Evolutionary conservation across 2,113 vertebrate genomes (phyloP), one percentile per base, ranked within the genome.

Genomic region (Leptodactylus fuscus): DNA sequence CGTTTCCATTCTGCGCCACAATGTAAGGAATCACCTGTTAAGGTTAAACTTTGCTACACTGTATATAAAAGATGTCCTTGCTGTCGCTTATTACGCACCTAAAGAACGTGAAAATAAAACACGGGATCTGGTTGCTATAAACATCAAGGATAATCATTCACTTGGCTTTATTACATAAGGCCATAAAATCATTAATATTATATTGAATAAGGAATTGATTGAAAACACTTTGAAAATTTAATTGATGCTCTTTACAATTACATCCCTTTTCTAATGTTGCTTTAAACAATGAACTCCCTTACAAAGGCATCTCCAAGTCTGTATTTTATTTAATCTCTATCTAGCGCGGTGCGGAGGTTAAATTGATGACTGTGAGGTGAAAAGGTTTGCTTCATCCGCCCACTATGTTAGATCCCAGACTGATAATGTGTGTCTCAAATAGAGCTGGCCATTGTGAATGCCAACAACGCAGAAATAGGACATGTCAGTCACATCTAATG

Each of bases 361-460:
- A 70, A 85, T 69, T 85, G 74, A 85, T 85, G 74, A 55, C 60
- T 55, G 46, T 85, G 32, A 70, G 62, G 75, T 79, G 75, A 85
- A 80, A 55, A 85, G 74, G 60, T 69, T 85, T 24, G 27, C 46
- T 67, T 78, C 44, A 85, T 69, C 83, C 83, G 48, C 83, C 60
- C 58, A 65, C 83, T 46, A 18, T 67, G 73, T 78, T 65, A 83
- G 82, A 83, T 83, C 53, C 38, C 53, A 74, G 71, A 76, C 82
- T 83, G 82, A 83, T 83, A 83, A 76, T 76, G 53, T 48, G 82
- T 60, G 53, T 65, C 82, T 83, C 58, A 62, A 27, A 83, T 83
- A 83, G 75, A 60, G 70, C 71, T 46, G 22, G 53, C 53, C 44
- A 62, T 76, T 76, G 51, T 83, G 82, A 83, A 62, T 74, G 71